A percentile compares a stretch with the other conserved stretches of the same genome.
These are phyloP conservation scores for Serilophus lunatus DNA, from an alignment of 2,113 vertebrate species.

Conservation along the genomic window DNA sequence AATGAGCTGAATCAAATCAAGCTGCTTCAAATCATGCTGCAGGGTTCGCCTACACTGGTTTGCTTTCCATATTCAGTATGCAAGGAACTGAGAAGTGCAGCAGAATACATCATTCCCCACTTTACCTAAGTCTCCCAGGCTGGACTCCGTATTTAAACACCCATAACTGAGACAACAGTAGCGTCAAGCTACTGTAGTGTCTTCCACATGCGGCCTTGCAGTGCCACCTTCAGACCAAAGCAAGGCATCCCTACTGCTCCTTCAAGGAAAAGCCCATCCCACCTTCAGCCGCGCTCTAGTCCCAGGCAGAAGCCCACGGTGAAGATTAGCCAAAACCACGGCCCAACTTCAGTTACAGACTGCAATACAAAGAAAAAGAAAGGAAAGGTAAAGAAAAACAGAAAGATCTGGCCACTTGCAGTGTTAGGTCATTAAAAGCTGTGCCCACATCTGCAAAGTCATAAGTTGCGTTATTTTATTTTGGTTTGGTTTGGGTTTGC, in stretches of 20 bases:
- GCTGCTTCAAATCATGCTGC: neutral
- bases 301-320: neutral
- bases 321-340: neutral
- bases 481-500: neutral
- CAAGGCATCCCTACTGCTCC: neutral
- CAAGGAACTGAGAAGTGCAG: neutral
- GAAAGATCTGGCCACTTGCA: neutral
- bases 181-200: too few species aligned
- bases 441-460: neutral
- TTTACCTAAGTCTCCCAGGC: neutral
- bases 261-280: neutral
- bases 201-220: neutral
- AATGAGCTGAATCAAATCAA: neutral
- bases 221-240: slow-evolving; percentile 45
- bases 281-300: too few species aligned
- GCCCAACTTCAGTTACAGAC: neutral
- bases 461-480: neutral
- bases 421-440: neutral
- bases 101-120: neutral
- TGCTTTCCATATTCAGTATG: neutral
- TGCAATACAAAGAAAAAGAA: neutral
- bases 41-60: neutral
- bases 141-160: rapidly evolving
- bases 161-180: rapidly evolving
- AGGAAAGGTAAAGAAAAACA: neutral